Percentiles rank a stretch among this genome's conserved stretches.
Evolutionary conservation across 2,888 invertebrate species (phyloP).

Genomic region (Lithophane semibrunnea): DNA sequence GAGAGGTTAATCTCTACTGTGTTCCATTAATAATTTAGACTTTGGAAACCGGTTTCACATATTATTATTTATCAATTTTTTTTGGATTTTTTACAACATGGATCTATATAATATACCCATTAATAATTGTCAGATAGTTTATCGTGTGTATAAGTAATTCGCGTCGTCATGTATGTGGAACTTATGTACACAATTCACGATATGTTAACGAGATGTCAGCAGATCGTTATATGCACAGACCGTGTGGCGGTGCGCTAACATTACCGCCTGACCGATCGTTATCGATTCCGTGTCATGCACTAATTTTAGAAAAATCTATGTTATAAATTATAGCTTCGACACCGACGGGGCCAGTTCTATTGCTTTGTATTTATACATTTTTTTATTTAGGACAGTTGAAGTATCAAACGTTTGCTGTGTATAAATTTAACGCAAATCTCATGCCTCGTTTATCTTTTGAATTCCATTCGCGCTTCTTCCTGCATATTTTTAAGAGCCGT

Average conservation of each 20-base stretch:
- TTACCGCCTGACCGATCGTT: constrained; percentile 76
- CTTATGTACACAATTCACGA: constrained; percentile 38
- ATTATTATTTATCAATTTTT: background rate
- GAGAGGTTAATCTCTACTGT: constrained; percentile 57
- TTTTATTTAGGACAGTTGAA: constrained; percentile 64
- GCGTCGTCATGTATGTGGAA: constrained; percentile 8
- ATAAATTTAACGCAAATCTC: constrained; percentile 47
- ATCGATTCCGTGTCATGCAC: constrained; percentile 82
- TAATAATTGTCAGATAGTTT: constrained; percentile 10
- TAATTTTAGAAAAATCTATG: constrained; percentile 83
- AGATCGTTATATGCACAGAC: constrained; percentile 63
- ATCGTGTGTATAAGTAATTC: constrained; percentile 10
- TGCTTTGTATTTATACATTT: constrained; percentile 61
- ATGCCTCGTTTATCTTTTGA: constrained; percentile 56
- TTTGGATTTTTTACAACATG: background rate
- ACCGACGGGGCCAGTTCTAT: constrained; percentile 65
- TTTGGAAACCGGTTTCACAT: constrained; percentile 29
- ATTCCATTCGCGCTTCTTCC: constrained; percentile 51
- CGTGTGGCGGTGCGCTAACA: constrained; percentile 72
- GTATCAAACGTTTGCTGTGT: constrained; percentile 48
- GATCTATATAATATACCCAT: background rate
- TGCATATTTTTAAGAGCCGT: constrained; percentile 58
- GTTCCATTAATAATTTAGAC: constrained; percentile 52
- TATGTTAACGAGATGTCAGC: constrained; percentile 44
- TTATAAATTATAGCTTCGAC: constrained; percentile 72